Conservation (phyloP, 2,888 invertebrate genomes). For the Autographa pulchrina region DNA sequence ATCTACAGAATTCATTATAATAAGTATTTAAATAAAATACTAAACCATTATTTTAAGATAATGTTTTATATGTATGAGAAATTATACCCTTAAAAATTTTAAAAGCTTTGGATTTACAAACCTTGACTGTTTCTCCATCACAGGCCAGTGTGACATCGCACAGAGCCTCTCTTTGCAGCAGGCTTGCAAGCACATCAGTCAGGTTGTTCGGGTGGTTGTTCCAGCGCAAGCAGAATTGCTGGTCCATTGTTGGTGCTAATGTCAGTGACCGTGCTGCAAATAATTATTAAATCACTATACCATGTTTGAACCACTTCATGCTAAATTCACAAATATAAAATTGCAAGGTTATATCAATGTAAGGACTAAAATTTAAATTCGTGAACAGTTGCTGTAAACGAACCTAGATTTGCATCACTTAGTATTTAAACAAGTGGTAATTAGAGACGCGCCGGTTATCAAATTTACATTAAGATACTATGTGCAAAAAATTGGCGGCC, state of each 20-base stretch:
- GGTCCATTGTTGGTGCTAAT: constrained; percentile 91
- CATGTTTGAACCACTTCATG: constrained; percentile 27
- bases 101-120: constrained; percentile 61
- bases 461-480: constrained; percentile 84
- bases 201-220: constrained; percentile 98
- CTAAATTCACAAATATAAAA: constrained; percentile 46
- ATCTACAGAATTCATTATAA: background rate
- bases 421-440: constrained; percentile 81
- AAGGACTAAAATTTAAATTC: constrained; percentile 64
- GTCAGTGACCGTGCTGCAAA: constrained; percentile 89
- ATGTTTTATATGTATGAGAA: background rate
- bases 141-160: constrained; percentile 98
- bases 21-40: background rate
- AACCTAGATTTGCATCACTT: constrained; percentile 76
- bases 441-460: constrained; percentile 83
- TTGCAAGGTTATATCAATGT: constrained; percentile 64
- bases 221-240: constrained; percentile 98
- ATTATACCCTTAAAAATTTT: background rate
- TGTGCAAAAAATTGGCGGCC: constrained; percentile 88
- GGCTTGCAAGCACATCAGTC: constrained; percentile 96
- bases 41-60: background rate
- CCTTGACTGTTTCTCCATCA: constrained; percentile 96
- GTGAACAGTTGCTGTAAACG: constrained; percentile 69
- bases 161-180: constrained; percentile 96
- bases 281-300: constrained; percentile 51